Evolutionary conservation across 2,113 vertebrate species (phyloP).

Genomic region (Brachirus orientalis): DNA sequence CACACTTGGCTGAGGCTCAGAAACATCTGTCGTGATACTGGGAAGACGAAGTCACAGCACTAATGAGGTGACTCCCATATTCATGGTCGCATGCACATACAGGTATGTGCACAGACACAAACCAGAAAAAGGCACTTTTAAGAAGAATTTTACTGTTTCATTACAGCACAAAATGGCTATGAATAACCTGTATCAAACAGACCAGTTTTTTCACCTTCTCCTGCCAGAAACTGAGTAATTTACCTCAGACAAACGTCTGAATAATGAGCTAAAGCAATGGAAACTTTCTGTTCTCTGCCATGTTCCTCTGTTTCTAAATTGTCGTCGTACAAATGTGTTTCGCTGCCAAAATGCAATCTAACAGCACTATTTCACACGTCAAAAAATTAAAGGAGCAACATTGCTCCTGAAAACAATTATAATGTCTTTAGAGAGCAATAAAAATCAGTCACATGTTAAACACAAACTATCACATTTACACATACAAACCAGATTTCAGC

Average conservation of each 20-base stretch:
- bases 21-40: conserved; percentile 55
- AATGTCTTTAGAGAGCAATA: conserved; percentile 36
- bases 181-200: background rate
- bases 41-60: conserved; percentile 29
- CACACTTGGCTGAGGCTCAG: conserved; percentile 55
- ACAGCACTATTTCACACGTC: conserved; percentile 4
- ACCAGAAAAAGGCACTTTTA: too few relatives aligned
- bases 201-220: background rate
- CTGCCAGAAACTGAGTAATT: background rate
- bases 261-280: background rate
- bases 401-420: conserved; percentile 32
- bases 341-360: conserved; percentile 1
- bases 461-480: conserved; percentile 5
- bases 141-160: too few relatives aligned
- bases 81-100: conserved; percentile 7
- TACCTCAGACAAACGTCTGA: background rate
- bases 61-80: conserved; percentile 20
- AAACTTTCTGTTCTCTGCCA: background rate
- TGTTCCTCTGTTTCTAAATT: background rate
- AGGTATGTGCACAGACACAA: too few relatives aligned
- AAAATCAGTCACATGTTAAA: conserved; percentile 32
- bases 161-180: background rate
- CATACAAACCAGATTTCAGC: conserved; percentile 55
- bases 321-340: background rate
- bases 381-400: conserved; percentile 17